Base-by-base conservation (phyloP, 2,888 invertebrate genomes). In the Stenodera caucasica region DNA sequence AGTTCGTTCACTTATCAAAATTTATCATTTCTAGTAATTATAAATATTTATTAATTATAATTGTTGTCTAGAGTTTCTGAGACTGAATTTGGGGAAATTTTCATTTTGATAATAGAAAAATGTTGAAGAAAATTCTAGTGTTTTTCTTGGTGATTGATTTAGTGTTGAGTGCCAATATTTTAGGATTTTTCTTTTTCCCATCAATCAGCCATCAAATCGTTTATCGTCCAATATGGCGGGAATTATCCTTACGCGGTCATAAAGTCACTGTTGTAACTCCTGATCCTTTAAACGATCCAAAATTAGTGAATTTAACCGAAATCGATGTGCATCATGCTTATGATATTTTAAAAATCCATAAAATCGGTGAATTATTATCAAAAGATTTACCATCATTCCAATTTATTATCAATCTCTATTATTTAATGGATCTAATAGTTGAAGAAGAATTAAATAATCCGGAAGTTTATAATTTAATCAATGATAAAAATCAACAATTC, bases 171-270 rank as follows among this genome's bases (percentile, higher is more conserved):
- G 58, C 58, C 0, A 55, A 55, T 11, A 58, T 62, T 30, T 18
- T 62, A 1, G 62, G 58, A n/a, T 40, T 55, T 5, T 51, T 55
- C 26, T 11, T 37, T 14, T 55, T 58, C 29, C 62, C 62, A 18
- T 58, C 58, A 9, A n/a, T 55, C n/a, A 62, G 62, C 21, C 62
- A 58, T 40, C 58, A 58, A 53, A 12, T 58, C 4, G 53, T 49
- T 9, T 62, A 29, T 15, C 62, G 58, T n/a, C 67, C 74, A 18
- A 65, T 75, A 18, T 77, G 74, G 74, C 68, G 63, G 51, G 75
- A 75, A 64, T 57, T 77, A 21, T 74, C 74, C 11, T 65, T 74
- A 55, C 68, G 72, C 56, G 78, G 78, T 5, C 78, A 78, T 56
- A 50, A 75, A 57, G 74, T 78, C 0, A 72, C 72, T 15, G 73